Evolutionary conservation across 2,888 invertebrate species (phyloP), one percentile per base, ranked within the genome.

Genomic region (Cephus rjabovi): DNA sequence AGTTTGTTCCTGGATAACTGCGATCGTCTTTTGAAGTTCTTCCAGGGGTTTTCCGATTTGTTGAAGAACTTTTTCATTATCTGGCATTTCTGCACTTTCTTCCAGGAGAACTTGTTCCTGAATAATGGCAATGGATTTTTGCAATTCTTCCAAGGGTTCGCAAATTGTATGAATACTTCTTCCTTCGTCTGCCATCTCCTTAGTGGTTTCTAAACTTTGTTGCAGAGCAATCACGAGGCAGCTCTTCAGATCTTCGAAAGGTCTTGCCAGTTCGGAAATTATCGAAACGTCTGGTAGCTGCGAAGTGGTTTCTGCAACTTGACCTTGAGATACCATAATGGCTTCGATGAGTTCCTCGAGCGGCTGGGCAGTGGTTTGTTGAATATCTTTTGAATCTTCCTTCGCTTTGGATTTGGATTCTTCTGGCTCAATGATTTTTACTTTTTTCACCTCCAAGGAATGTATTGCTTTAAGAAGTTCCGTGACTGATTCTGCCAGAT

Each of bases 131-230:
- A 93, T 90, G 33, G 88, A 93, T 85, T 79, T 87, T 86, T 92
- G 89, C 23, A 93, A 83, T 15, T 92, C 90, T 35, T 91, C 90
- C 71, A 93, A 84, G 35, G 91, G 89, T 69, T 93, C 93, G 4
- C 93, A 93, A 34, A 91, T 92, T 11, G 80, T 79, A 34, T 82
- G 75, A 0, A 73, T 74, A 69, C 75, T 69, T n/a, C 4, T 69
- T 30, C 69, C 74, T 12, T 73, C 12, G 11, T 70, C 70, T 70
- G 30, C 4, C 23, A 70, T 70, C 12, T 70, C 30, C 70, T 12
- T 31, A 4, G 70, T 70, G 12, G 70, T 30, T 33, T 30, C 70
- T 70, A 70, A 33, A 70, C 70, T 70, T 70, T 70, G 31, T n/a
- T 70, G 70, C 33, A 70, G 12, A 6, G 33, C 70, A 33, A 70